Evolutionary conservation across 2,113 vertebrate genomes (phyloP).

Genomic region (Phalacrocorax pelagicus): DNA sequence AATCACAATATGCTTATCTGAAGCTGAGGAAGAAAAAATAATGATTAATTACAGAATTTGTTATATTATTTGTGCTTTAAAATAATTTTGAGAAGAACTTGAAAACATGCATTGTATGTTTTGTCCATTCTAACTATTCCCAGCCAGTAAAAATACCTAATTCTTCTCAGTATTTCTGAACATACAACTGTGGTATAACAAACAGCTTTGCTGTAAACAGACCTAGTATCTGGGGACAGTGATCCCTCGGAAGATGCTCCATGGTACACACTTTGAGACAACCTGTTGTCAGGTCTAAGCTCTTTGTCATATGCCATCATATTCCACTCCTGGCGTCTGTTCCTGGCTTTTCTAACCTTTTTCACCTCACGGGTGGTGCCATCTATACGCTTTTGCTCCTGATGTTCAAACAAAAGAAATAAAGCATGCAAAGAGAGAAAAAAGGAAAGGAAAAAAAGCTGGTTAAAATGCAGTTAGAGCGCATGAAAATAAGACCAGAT

Average conservation of each 20-base stretch:
- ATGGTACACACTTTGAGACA: conserved; percentile 90
- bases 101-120: background rate
- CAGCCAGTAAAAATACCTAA: background rate
- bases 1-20: background rate
- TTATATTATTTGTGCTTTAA: background rate
- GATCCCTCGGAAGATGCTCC: conserved; percentile 94
- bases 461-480: conserved; percentile 72
- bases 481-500: conserved; percentile 50
- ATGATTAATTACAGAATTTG: background rate
- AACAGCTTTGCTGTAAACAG: conserved; percentile 56
- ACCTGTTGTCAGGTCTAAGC: conserved; percentile 94
- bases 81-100: background rate
- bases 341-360: conserved; percentile 98
- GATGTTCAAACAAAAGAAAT: conserved; percentile 70
- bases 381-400: conserved; percentile 97
- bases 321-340: conserved; percentile 99
- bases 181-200: background rate
- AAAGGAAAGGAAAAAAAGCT: conserved; percentile 71
- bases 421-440: conserved; percentile 74
- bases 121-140: background rate
- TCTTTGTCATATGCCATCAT: conserved; percentile 99
- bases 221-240: conserved; percentile 97
- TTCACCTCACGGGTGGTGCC: conserved; percentile 98
- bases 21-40: background rate
- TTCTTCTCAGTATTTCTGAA: background rate